Percentiles rank a stretch among this genome's conserved stretches.
phyloP scores from a whole-genome alignment of 2,113 vertebrate species.

The Microcebus tavaratra region DNA sequence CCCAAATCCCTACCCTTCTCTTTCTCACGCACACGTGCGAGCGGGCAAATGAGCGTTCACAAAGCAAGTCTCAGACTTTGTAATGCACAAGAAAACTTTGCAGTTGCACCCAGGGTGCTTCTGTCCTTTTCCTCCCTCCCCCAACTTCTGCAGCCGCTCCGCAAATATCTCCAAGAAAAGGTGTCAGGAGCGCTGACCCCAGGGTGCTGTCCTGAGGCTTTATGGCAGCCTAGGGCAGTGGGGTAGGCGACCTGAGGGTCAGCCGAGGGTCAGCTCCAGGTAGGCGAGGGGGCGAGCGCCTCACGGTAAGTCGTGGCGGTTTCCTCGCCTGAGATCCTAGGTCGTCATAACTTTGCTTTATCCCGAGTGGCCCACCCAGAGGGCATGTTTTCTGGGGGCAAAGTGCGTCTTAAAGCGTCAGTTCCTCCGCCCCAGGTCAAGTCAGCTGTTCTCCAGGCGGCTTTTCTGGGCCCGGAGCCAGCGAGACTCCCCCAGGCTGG shows the following conservation, averaged over 20 bases:
- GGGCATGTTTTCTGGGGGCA: neutral
- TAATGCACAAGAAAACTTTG: conserved; percentile 36
- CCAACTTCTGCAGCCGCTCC: no score
- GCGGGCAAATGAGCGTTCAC: neutral
- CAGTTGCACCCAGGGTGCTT: neutral
- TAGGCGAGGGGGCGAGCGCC: neutral
- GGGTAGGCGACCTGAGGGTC: neutral
- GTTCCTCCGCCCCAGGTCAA: neutral
- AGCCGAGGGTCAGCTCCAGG: neutral
- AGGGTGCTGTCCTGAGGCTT: neutral
- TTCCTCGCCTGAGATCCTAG: neutral
- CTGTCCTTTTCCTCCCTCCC: neutral
- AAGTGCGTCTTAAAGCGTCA: neutral
- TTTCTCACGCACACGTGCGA: neutral
- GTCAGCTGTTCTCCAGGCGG: neutral
- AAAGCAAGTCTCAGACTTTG: neutral
- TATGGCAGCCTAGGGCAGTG: neutral
- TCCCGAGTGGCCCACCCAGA: neutral
- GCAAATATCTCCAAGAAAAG: neutral
- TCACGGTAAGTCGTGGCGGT: fast-evolving
- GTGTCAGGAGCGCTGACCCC: neutral
- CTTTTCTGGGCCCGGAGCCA: neutral
- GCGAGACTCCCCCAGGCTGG: neutral
- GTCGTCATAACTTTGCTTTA: neutral
- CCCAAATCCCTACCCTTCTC: no score